Base-by-base conservation (phyloP, 2,797 vertebrate genomes). In the Chiloscyllium punctatum region DNA sequence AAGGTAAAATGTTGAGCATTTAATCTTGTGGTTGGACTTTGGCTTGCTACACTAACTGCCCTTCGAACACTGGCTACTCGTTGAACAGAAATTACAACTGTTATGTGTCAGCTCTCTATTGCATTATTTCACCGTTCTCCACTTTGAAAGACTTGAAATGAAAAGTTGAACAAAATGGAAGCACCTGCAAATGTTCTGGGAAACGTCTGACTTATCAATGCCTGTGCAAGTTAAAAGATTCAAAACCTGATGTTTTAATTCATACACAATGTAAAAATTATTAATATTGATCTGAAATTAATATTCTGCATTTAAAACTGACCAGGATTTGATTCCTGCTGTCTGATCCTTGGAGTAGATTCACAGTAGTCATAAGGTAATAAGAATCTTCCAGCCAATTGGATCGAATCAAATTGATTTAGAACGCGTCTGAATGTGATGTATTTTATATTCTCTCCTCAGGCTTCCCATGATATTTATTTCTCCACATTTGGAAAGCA, bases 321-420 rank as follows among this genome's bases (percentile, higher is more conserved):
- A 62, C 27, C 16, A 66, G 1, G 30, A n/a, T 90, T 90, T 90
- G 30, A 90, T 66, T 37, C 68, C 25, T 71, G 92, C 42, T 94
- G 71, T 71, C 37, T 71, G 72, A 71, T 94, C 37, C 92, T 48
- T 94, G 25, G 27, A 66, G 33, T 90, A 66, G 87, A 48, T 91
- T 62, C 88, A n/a, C 37, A 33, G 21, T 30, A 72, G 23, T 15
- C 37, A 27, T 27, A 62, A 88, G 37, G 9, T 48, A 42, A 51
- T 74, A 33, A 74, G 94, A 33, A 95, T 33, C 48, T 53, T 53
- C 13, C 16, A 53, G 71, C 42, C 37, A 72, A 53, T 69, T 30
- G 48, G 51, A 77, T 77, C 48, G 16, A 74, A 53, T 77, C 4
- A 77, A 95, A 77, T 95, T 94, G 92, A 72, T 72, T 94, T 71